Evolutionary conservation across 2,113 vertebrate genomes (phyloP), one percentile per base, ranked within the genome.

Genomic region (Periophthalmus modestus): DNA sequence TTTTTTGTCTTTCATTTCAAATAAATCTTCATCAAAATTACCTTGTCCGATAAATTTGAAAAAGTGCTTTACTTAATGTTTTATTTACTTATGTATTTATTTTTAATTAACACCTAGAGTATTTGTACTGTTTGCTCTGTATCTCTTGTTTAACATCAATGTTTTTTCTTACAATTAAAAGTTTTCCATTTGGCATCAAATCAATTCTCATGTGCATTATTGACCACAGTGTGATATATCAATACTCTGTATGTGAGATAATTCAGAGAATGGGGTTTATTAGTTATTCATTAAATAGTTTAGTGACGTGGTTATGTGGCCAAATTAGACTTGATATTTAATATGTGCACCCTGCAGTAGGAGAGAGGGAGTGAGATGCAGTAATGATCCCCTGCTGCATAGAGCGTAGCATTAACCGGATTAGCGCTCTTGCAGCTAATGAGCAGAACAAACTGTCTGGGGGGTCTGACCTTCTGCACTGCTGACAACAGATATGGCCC

Each of bases 341-440:
- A 39, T 19, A 10, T 65, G 62, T 39, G 62, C 33, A 43, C 11
- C 46, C n/a, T 47, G 39, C 21, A 23, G 34, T 46, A 21, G 24
- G 21, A 69, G 14, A 24, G 21, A 23, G 47, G 46, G 39, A 24
- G 39, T 48, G 43, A 47, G 21, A 7, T 21, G 24, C 69, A 21
- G 23, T 81, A 79, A 84, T 57, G 74, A 80, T 54, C 67, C 75
- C 66, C 74, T 72, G 63, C 63, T 71, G 67, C 15, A 73, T 2
- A 15, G 73, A 68, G 70, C 36, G 23, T 59, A 62, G 69, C 73
- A 70, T 85, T 84, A 84, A 78, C 34, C 23, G 79, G 81, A 87
- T 82, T 79, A 82, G 50, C 39, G 57, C 65, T 34, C 39, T 59
- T 1, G 11, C n/a, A 62, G 71, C 50, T 82, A 84, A 87, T 74